phyloP scores from a whole-genome alignment of 2,888 invertebrate genomes.

The Griposia aprilina region DNA sequence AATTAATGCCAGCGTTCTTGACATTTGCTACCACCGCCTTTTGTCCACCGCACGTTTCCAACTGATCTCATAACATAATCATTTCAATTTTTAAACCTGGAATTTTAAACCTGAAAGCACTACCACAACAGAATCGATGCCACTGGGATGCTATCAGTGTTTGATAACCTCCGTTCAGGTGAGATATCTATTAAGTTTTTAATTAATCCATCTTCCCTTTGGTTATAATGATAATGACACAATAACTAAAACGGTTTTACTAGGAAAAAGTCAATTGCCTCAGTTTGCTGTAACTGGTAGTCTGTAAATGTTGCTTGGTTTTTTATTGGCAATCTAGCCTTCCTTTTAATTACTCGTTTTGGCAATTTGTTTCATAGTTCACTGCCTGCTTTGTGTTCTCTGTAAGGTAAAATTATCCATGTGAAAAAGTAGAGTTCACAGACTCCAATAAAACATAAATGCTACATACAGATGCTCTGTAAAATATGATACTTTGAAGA shows the following conservation, averaged over 20 bases:
- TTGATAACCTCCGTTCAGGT: neutral
- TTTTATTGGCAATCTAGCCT: conserved; percentile 22
- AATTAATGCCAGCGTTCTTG: neutral
- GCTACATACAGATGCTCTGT: neutral
- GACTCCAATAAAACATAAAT: neutral
- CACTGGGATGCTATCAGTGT: neutral
- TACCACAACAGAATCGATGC: neutral
- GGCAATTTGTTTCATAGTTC: conserved; percentile 10
- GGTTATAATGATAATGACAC: neutral
- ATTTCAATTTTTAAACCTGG: neutral
- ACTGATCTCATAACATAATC: neutral
- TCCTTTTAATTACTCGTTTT: conserved; percentile 21
- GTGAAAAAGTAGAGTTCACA: neutral
- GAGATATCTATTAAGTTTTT: conserved; percentile 32
- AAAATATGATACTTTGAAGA: neutral
- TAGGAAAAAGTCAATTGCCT: conserved; percentile 24
- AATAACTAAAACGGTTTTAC: conserved; percentile 17
- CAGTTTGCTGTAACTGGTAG: conserved; percentile 14
- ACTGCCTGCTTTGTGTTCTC: conserved; percentile 7
- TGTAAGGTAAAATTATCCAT: conserved; percentile 1
- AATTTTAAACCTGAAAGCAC: neutral
- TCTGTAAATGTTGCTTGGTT: conserved; percentile 6
- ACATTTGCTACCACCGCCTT: neutral
- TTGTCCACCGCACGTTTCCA: neutral
- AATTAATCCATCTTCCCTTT: conserved; percentile 20